phyloP scores from a whole-genome alignment of 2,888 invertebrate species.

The Caenorhabditis plicata region DNA sequence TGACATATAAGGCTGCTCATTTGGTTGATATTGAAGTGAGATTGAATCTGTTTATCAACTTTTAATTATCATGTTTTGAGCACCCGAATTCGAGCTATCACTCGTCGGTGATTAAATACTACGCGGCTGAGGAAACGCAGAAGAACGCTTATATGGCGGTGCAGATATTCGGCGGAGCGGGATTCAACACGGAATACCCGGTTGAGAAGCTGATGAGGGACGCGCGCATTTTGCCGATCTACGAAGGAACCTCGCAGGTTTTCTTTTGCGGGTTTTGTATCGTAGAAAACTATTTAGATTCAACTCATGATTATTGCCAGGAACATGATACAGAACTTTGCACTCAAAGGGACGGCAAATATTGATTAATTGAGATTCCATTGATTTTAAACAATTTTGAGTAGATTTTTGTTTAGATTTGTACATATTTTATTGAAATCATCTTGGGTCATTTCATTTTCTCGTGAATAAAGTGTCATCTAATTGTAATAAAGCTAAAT shows the following conservation, averaged over 20 bases:
- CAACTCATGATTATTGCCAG: slow-evolving; percentile 86
- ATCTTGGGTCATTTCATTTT: too few relatives aligned
- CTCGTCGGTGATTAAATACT: slow-evolving; percentile 90
- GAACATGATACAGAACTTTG: not conserved
- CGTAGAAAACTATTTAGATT: slow-evolving; percentile 74
- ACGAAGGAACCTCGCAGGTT: slow-evolving; percentile 75
- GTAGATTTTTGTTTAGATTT: too few relatives aligned
- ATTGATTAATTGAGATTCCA: too few relatives aligned
- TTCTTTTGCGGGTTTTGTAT: not conserved
- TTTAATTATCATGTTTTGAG: not conserved
- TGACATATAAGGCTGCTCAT: slow-evolving; percentile 85
- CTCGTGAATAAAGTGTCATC: too few relatives aligned
- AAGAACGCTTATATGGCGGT: slow-evolving; percentile 91
- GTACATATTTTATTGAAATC: too few relatives aligned
- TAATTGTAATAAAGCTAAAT: too few relatives aligned
- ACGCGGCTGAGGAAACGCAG: slow-evolving; percentile 87
- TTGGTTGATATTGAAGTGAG: slow-evolving; percentile 74
- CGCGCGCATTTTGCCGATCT: slow-evolving; percentile 97
- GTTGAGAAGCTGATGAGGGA: slow-evolving; percentile 98
- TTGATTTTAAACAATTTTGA: too few relatives aligned
- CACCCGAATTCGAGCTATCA: slow-evolving; percentile 69
- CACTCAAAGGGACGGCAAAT: too few relatives aligned
- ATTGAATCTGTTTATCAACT: slow-evolving; percentile 8
- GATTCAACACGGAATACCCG: slow-evolving; percentile 91
- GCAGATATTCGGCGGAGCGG: slow-evolving; percentile 65